phyloP scores from a whole-genome alignment of 2,888 invertebrate species.

The Oscheius sp. region DNA sequence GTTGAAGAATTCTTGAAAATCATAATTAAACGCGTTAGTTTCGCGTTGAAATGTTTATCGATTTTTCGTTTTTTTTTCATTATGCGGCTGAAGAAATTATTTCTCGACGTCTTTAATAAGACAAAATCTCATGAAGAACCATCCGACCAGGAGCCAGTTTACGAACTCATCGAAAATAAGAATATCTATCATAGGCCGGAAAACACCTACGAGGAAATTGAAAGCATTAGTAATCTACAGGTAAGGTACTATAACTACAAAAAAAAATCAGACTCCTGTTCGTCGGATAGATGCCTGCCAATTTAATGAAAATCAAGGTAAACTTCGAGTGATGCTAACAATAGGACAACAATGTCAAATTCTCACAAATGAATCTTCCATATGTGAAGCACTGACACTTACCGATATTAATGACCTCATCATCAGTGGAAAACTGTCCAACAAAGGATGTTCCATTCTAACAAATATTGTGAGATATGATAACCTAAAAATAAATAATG shows the following conservation, averaged over 20 bases:
- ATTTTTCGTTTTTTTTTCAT: background rate
- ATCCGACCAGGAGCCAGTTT: background rate
- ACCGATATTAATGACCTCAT: constrained; percentile 6
- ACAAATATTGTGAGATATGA: constrained; percentile 6
- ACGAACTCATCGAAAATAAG: background rate
- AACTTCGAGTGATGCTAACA: background rate
- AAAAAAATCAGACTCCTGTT: background rate
- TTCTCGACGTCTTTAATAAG: background rate
- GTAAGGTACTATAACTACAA: background rate
- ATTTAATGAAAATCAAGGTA: constrained; percentile 7
- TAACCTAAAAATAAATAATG: constrained; percentile 1
- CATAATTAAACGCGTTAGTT: too few species aligned
- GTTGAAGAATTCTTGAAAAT: too few species aligned
- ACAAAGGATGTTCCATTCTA: constrained; percentile 2
- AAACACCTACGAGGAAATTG: background rate
- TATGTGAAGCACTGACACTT: constrained; percentile 7
- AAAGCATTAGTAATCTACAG: background rate
- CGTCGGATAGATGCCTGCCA: constrained; percentile 11
- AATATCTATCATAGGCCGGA: background rate
- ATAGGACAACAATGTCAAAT: constrained; percentile 3
- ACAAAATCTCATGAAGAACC: background rate
- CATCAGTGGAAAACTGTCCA: background rate
- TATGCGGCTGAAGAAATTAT: background rate
- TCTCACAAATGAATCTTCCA: background rate
- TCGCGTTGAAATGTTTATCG: too few species aligned